A percentile compares a stretch with the other conserved stretches of the same genome.
Evolutionary conservation across 2,797 vertebrate species (phyloP).

Genomic region (Oryzias sinensis): DNA sequence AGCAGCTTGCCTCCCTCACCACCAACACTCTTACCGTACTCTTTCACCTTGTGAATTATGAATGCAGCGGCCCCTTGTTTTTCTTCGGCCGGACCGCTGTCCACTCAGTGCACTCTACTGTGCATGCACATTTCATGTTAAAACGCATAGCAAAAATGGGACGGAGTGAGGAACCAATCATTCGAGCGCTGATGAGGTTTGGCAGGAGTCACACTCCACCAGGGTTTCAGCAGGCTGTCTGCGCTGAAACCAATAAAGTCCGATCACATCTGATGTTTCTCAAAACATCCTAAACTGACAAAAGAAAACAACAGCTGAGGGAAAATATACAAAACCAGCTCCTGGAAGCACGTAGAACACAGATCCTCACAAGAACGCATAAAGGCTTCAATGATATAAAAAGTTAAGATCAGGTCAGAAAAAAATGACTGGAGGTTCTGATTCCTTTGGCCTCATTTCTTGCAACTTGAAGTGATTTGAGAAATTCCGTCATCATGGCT

Average conservation of each 20-base stretch:
- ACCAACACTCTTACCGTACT: constrained; percentile 57
- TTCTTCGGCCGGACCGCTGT: constrained; percentile 61
- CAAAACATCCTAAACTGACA: too few species aligned
- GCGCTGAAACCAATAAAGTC: neutral
- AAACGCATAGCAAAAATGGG: constrained; percentile 36
- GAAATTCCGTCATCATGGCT: too few species aligned
- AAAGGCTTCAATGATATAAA: too few species aligned
- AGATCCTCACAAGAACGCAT: too few species aligned
- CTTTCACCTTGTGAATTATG: constrained; percentile 79
- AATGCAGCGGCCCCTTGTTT: constrained; percentile 75
- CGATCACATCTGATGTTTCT: too few species aligned
- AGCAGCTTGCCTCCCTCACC: constrained; percentile 33
- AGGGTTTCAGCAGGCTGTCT: neutral
- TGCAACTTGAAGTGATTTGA: too few species aligned
- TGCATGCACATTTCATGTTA: constrained; percentile 51
- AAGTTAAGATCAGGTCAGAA: too few species aligned
- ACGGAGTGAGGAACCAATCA: constrained; percentile 13
- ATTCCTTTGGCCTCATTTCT: too few species aligned
- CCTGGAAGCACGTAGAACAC: too few species aligned
- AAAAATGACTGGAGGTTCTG: too few species aligned
- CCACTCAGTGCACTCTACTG: constrained; percentile 72
- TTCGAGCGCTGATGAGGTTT: constrained; percentile 31
- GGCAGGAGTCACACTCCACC: neutral
- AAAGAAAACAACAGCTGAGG: too few species aligned
- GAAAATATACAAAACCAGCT: too few species aligned